Evolutionary conservation across 2,113 vertebrate genomes (phyloP), one percentile per base, ranked within the genome.

Genomic region (Arizona elegans): DNA sequence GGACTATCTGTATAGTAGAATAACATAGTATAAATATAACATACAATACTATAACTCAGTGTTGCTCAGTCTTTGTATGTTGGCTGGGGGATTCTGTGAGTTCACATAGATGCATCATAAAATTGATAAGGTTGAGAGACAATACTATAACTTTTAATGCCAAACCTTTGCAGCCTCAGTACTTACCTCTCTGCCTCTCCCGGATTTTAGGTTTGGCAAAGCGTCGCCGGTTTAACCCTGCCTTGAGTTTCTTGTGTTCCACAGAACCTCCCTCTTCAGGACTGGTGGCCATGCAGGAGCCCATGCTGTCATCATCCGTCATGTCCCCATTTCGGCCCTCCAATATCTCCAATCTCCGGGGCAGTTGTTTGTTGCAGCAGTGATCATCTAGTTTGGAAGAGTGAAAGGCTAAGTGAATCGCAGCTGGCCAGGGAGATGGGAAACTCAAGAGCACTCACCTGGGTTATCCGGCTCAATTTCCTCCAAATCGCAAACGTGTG

Each of bases 171-270:
- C 1, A 13, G 0, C 24, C 5, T 70, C 47, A 21, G 2, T 5
- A 24, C 96, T 97, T 94, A 98, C 98, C 98, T 96, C 98, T 97
- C 94, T 99, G 98, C 52, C 98, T 97, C 95, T 99, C 98, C 89
- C 98, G 97, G 11, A 98, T 97, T 26, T 98, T 97, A 54, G 98
- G 97, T 53, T 98, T 97, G 94, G 97, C 98, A 6, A 98, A 95
- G 59, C 98, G 96, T 93, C 98, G 96, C 90, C 98, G 97, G 91
- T 98, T 98, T 1, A 97, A 86, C 12, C 97, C 96, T 62, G 94
- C 96, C 70, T 94, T 97, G 58, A 92, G 96, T 58, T 95, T 90
- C 95, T 95, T 95, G 75, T 95, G 93, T 43, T 97, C 96, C 0
- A 56, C 2, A 1, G 92, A 92, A 11, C 94, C 93, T 15, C 96